A percentile compares a stretch with the other conserved stretches of the same genome.
Conservation (phyloP, 1,140 invertebrate species). For the Hylyphantes graminicola region DNA sequence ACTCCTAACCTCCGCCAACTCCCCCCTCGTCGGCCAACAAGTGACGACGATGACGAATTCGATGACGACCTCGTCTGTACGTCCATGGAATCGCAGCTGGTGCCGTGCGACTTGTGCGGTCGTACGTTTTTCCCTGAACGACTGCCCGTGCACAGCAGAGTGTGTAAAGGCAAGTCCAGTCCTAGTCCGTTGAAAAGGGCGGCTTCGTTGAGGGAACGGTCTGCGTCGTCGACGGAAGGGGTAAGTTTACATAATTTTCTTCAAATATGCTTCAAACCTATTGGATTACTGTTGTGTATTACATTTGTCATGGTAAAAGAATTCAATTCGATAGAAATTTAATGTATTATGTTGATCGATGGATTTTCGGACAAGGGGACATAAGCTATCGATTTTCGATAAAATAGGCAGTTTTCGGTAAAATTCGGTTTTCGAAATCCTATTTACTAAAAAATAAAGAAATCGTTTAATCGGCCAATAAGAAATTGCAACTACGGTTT, state of each 20-base stretch:
- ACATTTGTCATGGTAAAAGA: too few relatives aligned
- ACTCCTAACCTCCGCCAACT: slow-evolving; percentile 72
- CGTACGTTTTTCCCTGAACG: slow-evolving; percentile 71
- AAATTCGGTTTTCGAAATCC: too few relatives aligned
- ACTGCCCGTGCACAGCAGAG: slow-evolving; percentile 68
- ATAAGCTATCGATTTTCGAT: too few relatives aligned
- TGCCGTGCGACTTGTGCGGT: slow-evolving; percentile 70
- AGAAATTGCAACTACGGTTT: too few relatives aligned
- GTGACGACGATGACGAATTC: slow-evolving; percentile 65
- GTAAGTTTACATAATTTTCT: neutral
- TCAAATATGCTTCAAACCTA: too few relatives aligned
- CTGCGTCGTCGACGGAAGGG: slow-evolving; percentile 23
- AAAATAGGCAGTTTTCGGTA: too few relatives aligned
- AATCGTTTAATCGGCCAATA: too few relatives aligned
- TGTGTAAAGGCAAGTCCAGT: slow-evolving; percentile 66
- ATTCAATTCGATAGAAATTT: too few relatives aligned
- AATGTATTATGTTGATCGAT: too few relatives aligned
- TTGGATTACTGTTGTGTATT: too few relatives aligned
- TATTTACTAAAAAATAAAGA: too few relatives aligned
- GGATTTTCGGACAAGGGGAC: too few relatives aligned
- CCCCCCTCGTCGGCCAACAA: slow-evolving; percentile 72
- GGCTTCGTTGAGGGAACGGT: slow-evolving; percentile 40
- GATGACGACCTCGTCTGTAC: slow-evolving; percentile 73
- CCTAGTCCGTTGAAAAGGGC: slow-evolving; percentile 26
- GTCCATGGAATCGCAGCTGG: slow-evolving; percentile 70